phyloP scores from a whole-genome alignment of 2,113 vertebrate genomes.

The Sinocyclocheilus rhinocerous region DNA sequence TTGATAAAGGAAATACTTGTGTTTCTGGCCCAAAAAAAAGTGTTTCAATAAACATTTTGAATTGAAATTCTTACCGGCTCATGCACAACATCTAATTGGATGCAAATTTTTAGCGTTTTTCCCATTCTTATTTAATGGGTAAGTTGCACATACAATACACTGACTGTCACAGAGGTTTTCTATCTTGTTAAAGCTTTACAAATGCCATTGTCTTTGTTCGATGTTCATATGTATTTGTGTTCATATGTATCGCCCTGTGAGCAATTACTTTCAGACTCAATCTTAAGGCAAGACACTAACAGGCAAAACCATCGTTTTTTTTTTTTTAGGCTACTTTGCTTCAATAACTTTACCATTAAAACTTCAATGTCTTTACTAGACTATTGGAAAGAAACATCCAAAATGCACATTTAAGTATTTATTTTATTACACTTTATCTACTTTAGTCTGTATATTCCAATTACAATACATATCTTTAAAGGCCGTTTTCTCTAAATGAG shows the following conservation, averaged over 20 bases:
- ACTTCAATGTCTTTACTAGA: no score
- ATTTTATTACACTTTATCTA: no score
- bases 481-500: no score
- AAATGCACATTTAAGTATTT: no score
- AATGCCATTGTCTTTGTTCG: background rate
- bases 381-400: no score
- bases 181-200: background rate
- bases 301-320: no score
- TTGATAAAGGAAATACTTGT: constrained; percentile 39
- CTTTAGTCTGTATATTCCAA: no score
- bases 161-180: background rate
- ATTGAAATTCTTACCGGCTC: background rate
- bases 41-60: constrained; percentile 20
- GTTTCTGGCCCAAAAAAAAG: constrained; percentile 25
- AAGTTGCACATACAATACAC: background rate
- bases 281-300: no score
- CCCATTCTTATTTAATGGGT: background rate
- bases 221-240: background rate
- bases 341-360: no score
- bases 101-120: background rate
- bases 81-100: background rate
- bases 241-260: background rate
- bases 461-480: no score
- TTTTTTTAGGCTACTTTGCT: no score
- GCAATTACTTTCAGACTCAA: no score